phyloP scores from a whole-genome alignment of 2,113 vertebrate genomes.

The Lipophrys pholis region DNA sequence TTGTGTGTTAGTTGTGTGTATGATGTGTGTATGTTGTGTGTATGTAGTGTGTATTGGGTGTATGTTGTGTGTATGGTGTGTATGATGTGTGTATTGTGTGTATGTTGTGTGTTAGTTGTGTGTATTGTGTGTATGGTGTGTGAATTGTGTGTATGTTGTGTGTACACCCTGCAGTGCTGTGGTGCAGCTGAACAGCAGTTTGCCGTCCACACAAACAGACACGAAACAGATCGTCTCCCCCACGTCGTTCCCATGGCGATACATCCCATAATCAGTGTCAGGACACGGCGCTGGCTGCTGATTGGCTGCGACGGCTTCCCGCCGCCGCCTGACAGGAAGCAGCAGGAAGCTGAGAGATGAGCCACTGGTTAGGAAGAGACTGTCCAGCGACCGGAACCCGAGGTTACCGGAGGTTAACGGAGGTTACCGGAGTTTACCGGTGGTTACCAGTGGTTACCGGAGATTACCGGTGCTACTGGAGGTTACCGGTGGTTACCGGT shows the following conservation, averaged over 20 bases:
- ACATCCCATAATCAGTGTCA: conserved; percentile 14
- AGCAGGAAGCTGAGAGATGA: conserved; percentile 4
- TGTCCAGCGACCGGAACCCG: too few species aligned
- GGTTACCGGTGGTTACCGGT: too few species aligned
- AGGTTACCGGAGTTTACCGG: too few species aligned
- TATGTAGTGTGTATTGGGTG: not conserved
- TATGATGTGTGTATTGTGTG: too few species aligned
- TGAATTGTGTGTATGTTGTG: not conserved
- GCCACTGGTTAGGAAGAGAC: not conserved
- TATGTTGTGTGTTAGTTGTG: too few species aligned
- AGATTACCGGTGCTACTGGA: too few species aligned
- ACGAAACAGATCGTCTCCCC: not conserved
- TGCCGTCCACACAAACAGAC: not conserved
- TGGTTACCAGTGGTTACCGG: too few species aligned
- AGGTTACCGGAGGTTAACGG: too few species aligned
- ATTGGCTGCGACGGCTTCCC: conserved; percentile 42
- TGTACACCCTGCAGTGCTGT: not conserved
- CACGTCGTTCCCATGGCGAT: conserved; percentile 37
- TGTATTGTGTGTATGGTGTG: too few species aligned
- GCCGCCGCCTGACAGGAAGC: conserved; percentile 28
- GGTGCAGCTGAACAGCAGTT: not conserved
- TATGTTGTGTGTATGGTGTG: not conserved
- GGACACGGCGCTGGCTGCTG: conserved; percentile 5
- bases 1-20: too few species aligned
- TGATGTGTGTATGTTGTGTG: too few species aligned